Percentiles rank a stretch among this genome's conserved stretches.
Evolutionary conservation across 1,140 invertebrate genomes (phyloP).

Genomic region (Melipona quadrifasciata): DNA sequence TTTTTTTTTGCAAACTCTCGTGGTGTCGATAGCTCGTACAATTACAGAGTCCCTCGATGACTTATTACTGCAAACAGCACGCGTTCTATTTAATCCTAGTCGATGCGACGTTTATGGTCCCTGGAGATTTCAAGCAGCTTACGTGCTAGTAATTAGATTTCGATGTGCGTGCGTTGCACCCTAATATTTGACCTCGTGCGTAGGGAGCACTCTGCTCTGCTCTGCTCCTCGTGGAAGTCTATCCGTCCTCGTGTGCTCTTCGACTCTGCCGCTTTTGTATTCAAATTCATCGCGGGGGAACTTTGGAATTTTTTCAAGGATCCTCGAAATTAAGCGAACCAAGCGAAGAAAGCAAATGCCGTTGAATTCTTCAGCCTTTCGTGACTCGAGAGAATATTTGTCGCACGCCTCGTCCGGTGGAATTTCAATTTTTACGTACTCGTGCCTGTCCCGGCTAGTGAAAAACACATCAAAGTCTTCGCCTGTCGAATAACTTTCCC

Average conservation of each 20-base stretch:
- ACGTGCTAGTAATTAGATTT: constrained; percentile 75
- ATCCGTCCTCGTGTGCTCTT: not conserved
- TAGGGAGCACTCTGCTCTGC: not conserved
- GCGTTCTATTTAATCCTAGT: constrained; percentile 36
- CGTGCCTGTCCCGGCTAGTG: not conserved
- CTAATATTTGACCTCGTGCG: constrained; percentile 54
- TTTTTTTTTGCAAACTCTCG: not conserved
- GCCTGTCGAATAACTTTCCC: not conserved
- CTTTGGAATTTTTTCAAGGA: not conserved
- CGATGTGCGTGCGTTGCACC: constrained; percentile 64
- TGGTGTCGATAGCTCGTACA: not conserved
- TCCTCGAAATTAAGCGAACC: not conserved
- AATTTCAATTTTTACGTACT: not conserved
- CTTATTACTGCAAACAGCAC: constrained; percentile 41
- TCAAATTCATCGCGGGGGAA: not conserved
- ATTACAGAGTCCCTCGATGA: not conserved
- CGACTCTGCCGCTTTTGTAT: not conserved
- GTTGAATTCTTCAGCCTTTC: not conserved
- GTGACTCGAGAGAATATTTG: not conserved
- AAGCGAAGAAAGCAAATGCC: too few relatives aligned
- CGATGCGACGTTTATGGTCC: constrained; percentile 66
- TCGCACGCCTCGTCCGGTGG: not conserved
- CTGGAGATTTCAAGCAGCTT: constrained; percentile 68
- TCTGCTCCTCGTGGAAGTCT: not conserved
- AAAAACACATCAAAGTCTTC: not conserved